These are phyloP conservation scores for Holothuria glaberrima DNA, from an alignment of 35 echinoderm and acorn worm genomes.

Conservation along the genomic window DNA sequence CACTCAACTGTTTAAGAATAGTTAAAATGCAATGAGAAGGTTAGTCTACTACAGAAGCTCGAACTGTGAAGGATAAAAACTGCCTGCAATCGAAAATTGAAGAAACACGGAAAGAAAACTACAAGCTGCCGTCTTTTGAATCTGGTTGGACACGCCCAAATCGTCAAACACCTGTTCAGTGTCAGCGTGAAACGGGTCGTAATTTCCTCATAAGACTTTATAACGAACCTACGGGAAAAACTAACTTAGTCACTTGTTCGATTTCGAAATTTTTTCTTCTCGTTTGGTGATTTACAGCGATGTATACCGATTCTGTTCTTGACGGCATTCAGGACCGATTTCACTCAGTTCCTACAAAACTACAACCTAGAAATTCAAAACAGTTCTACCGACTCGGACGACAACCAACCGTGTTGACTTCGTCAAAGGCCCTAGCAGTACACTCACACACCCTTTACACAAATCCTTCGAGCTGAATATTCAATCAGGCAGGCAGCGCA, in stretches of 20 bases:
- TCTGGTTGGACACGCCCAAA: conserved; percentile 4
- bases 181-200: too few species aligned
- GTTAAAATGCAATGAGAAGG: neutral
- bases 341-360: too few species aligned
- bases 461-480: conserved; percentile 39
- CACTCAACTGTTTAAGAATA: conserved; percentile 50
- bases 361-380: too few species aligned
- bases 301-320: too few species aligned
- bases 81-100: neutral
- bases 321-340: too few species aligned
- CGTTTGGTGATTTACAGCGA: too few species aligned
- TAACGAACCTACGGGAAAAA: too few species aligned
- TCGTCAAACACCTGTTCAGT: conserved; percentile 13
- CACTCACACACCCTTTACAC: conserved; percentile 29
- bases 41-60: conserved; percentile 4
- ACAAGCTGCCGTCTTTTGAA: too few species aligned
- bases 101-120: neutral
- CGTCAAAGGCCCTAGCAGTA: conserved; percentile 38
- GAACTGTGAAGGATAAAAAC: neutral
- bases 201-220: too few species aligned
- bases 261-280: too few species aligned
- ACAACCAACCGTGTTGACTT: neutral
- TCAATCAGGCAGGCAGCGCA: conserved; percentile 4
- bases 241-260: too few species aligned
- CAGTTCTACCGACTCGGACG: too few species aligned